A percentile compares a stretch with the other conserved stretches of the same genome.
Conservation (phyloP, 2,797 vertebrate species). For the Myotis myotis region DNA sequence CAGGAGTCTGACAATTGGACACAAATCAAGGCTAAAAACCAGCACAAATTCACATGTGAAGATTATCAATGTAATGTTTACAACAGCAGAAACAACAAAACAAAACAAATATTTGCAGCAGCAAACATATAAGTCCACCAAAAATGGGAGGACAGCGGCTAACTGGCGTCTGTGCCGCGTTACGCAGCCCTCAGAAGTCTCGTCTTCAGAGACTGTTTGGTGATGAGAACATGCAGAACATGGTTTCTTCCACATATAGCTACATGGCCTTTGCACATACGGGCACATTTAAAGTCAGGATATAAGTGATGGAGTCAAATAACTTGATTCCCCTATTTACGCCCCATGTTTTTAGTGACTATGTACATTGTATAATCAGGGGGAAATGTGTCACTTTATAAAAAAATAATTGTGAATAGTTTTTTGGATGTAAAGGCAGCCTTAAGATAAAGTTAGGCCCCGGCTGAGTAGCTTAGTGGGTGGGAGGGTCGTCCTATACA, state of each 20-base stretch:
- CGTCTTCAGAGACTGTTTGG: neutral
- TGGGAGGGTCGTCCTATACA: neutral
- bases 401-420: neutral
- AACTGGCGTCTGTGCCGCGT: neutral
- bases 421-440: neutral
- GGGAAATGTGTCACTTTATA: neutral
- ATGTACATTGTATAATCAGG: neutral
- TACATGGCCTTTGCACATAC: fast-evolving
- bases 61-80: neutral
- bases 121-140: neutral
- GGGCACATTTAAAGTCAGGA: neutral
- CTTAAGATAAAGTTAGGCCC: neutral
- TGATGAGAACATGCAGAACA: neutral
- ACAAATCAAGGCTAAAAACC: neutral
- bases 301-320: neutral
- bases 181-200: neutral
- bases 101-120: neutral
- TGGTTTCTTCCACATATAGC: neutral
- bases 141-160: neutral
- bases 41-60: neutral
- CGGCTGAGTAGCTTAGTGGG: neutral
- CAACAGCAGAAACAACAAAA: neutral
- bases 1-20: neutral
- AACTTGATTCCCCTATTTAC: neutral
- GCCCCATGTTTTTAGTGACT: neutral